Conservation (phyloP, 2,888 invertebrate genomes). For the Chaetogeoica ovagalla region DNA sequence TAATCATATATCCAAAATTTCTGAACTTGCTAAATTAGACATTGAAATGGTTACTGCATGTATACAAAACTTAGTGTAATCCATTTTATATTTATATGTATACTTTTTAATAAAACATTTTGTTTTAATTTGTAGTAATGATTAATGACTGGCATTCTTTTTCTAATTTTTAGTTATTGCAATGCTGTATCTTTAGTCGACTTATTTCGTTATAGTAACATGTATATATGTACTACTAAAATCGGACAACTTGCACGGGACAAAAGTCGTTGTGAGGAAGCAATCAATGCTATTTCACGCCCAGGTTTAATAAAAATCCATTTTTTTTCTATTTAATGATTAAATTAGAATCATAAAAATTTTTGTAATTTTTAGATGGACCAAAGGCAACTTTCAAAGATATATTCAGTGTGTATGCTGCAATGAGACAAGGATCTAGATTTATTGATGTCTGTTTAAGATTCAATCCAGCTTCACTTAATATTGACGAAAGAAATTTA, state of each 20-base stretch:
- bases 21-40: conserved; percentile 88
- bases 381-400: conserved; percentile 71
- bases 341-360: conserved; percentile 66
- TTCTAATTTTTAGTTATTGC: conserved; percentile 64
- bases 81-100: background rate
- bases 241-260: conserved; percentile 72
- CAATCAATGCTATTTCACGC: conserved; percentile 30
- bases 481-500: conserved; percentile 78
- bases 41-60: conserved; percentile 92
- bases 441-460: conserved; percentile 76
- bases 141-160: background rate
- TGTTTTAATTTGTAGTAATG: background rate
- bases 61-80: conserved; percentile 82
- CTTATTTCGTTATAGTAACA: conserved; percentile 82
- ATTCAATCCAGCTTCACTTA: conserved; percentile 72
- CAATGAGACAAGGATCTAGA: conserved; percentile 76
- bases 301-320: conserved; percentile 61
- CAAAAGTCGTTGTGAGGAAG: conserved; percentile 65
- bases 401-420: conserved; percentile 75
- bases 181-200: conserved; percentile 76
- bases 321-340: conserved; percentile 58
- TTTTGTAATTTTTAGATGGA: conserved; percentile 62
- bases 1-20: conserved; percentile 87
- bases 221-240: conserved; percentile 78
- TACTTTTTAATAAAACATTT: background rate